Evolutionary conservation across 30 jellyfish, hydroid and myxozoan genomes (phyloP).

Genomic region (Aurelia aurita): DNA sequence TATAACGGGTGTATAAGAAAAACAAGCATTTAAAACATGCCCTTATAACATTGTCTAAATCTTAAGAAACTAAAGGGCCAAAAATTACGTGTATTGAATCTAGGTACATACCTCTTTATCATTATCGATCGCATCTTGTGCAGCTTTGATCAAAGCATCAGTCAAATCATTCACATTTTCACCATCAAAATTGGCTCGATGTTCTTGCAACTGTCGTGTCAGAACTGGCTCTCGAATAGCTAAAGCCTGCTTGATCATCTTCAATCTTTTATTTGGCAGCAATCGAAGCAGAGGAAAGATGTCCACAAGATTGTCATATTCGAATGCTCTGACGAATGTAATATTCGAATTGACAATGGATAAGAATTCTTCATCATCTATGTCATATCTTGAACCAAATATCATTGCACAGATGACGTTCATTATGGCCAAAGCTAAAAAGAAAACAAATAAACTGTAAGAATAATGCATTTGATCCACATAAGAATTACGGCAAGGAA

Average conservation of each 20-base stretch:
- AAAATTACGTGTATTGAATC: too few species aligned
- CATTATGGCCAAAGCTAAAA: slow-evolving; percentile 80
- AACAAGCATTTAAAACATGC: too few species aligned
- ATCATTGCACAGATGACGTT: slow-evolving; percentile 90
- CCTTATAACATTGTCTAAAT: too few species aligned
- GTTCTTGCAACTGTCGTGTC: slow-evolving; percentile 63
- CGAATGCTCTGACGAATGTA: slow-evolving; percentile 83
- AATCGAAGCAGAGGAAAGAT: slow-evolving; percentile 77
- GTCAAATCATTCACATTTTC: slow-evolving; percentile 76
- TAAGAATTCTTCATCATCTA: slow-evolving; percentile 81
- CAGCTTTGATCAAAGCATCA: slow-evolving; percentile 72
- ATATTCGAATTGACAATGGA: slow-evolving; percentile 71
- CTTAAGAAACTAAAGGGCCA: too few species aligned
- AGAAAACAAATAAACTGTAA: neutral
- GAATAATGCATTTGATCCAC: too few species aligned
- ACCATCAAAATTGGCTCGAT: slow-evolving; percentile 62
- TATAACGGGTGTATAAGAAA: too few species aligned
- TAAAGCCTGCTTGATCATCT: slow-evolving; percentile 68
- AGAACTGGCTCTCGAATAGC: slow-evolving; percentile 82
- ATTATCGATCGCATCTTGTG: slow-evolving; percentile 75
- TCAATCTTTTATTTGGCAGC: slow-evolving; percentile 79
- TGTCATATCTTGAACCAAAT: slow-evolving; percentile 79
- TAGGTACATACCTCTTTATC: slow-evolving; percentile 48
- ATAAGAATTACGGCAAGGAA: too few species aligned
- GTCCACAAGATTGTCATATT: slow-evolving; percentile 85